Evolutionary conservation across 2,888 invertebrate species (phyloP), one percentile per base, ranked within the genome.

Genomic region (Norana najaformis): DNA sequence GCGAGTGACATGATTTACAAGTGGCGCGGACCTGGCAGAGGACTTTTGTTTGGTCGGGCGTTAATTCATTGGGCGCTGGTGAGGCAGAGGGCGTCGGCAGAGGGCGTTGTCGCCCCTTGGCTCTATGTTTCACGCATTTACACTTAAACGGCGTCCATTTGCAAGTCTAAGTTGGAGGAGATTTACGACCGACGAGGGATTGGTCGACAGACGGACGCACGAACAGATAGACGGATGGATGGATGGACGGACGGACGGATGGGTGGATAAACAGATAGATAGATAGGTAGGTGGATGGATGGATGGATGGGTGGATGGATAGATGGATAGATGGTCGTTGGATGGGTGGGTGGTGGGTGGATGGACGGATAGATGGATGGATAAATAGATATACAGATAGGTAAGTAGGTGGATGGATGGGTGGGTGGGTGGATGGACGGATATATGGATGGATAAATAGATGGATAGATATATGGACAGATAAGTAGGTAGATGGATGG

Each of bases 91-190:
- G 11, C 69, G n/a, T 69, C 69, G 69, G n/a, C 4, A 69, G 69
- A 69, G 69, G 69, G 69, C 69, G 69, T 69, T n/a, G 11, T 23
- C 69, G 16, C n/a, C 53, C n/a, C 69, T n/a, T 69, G n/a, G 69
- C n/a, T 69, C 69, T 69, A 8, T n/a, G 69, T 30, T 53, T 30
- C 23, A 30, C 53, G 36, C 83, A 83, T 35, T 83, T 83, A 36
- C 85, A 85, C 85, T 85, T 85, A 85, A 85, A 37, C 85, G 85
- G 4, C 37, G 37, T 36, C 36, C 36, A 88, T 88, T 88, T 88
- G 88, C 88, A 88, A 88, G 88, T 88, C 88, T 41, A 88, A 88
- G 88, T 88, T 88, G 47, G 47, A 18, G 39, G 39, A 41, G 88
- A 88, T 88, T 88, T 36, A 88, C 88, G 88, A 41, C 47, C 88